Conservation (phyloP, 2,113 vertebrate genomes). For the Ptilonorhynchus violaceus region DNA sequence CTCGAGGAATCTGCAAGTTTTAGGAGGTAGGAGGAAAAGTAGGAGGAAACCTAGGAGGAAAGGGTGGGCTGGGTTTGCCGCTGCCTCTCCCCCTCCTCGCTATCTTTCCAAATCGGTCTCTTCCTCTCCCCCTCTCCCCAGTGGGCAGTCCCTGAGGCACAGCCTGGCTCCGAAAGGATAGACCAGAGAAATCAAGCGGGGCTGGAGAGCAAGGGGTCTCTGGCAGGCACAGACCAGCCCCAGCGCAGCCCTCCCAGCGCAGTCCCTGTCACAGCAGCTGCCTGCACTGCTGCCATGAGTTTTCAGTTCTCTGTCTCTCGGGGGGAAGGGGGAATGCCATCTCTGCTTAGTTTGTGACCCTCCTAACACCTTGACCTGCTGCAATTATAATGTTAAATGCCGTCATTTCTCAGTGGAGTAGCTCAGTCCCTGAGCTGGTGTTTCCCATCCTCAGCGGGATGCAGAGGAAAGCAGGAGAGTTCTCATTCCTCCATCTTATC, state of each 20-base stretch:
- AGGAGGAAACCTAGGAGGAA: conserved; percentile 76
- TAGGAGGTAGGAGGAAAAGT: conserved; percentile 56
- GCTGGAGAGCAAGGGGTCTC: background rate
- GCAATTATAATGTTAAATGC: background rate
- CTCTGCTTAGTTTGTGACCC: background rate
- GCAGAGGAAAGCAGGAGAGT: background rate
- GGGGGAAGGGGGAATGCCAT: background rate
- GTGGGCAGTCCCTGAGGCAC: conserved; percentile 64
- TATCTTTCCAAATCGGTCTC: conserved; percentile 58
- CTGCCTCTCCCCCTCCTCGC: conserved; percentile 62
- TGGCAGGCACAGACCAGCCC: background rate
- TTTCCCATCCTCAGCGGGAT: background rate
- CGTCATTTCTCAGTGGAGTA: background rate
- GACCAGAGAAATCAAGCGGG: conserved; percentile 62
- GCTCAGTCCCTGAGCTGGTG: background rate
- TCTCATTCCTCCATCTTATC: background rate
- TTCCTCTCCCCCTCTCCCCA: conserved; percentile 54
- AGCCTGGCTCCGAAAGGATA: conserved; percentile 21
- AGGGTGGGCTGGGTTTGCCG: conserved; percentile 80
- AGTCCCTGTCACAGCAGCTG: background rate
- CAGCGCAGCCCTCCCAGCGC: background rate
- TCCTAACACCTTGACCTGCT: background rate
- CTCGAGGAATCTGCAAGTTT: conserved; percentile 81
- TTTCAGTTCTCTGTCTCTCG: background rate
- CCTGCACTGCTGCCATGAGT: background rate